phyloP scores from a whole-genome alignment of 37 sponge, comb jelly and placozoan species.

The Ephydatia muelleri region DNA sequence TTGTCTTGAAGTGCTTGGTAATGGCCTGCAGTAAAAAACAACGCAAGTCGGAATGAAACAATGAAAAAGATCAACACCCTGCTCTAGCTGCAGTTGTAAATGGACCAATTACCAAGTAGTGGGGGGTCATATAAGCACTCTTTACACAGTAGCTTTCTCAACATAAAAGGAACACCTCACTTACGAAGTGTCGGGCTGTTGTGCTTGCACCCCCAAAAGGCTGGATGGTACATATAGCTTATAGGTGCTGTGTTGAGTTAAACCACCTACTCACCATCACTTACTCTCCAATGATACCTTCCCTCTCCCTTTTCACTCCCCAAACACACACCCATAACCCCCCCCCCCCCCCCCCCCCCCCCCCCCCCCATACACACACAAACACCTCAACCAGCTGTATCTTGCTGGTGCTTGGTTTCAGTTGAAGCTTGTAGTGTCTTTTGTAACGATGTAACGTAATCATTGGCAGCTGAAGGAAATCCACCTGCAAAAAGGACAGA shows the following conservation, averaged over 20 bases:
- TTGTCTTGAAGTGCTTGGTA: constrained; percentile 74
- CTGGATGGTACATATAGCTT: too few species aligned
- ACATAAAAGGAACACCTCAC: too few species aligned
- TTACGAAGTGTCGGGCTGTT: too few species aligned
- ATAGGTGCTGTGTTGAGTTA: too few species aligned
- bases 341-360: background rate
- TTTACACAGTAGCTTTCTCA: too few species aligned
- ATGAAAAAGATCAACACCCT: background rate
- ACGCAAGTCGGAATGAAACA: background rate
- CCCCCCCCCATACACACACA: background rate
- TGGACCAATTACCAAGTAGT: too few species aligned
- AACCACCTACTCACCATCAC: too few species aligned
- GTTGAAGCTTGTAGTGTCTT: constrained; percentile 84
- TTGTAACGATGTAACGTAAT: constrained; percentile 90
- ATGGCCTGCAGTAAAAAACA: constrained; percentile 59
- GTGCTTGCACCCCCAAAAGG: too few species aligned
- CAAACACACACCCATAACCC: background rate
- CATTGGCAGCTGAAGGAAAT: constrained; percentile 87
- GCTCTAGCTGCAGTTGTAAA: too few species aligned
- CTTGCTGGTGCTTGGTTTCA: constrained; percentile 86
- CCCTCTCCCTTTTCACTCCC: too few species aligned
- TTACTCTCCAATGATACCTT: background rate
- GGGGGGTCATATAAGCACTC: too few species aligned
- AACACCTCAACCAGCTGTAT: constrained; percentile 88
- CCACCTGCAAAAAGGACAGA: constrained; percentile 57